phyloP scores from a whole-genome alignment of 2,888 invertebrate species.

The Dorcus hopei region DNA sequence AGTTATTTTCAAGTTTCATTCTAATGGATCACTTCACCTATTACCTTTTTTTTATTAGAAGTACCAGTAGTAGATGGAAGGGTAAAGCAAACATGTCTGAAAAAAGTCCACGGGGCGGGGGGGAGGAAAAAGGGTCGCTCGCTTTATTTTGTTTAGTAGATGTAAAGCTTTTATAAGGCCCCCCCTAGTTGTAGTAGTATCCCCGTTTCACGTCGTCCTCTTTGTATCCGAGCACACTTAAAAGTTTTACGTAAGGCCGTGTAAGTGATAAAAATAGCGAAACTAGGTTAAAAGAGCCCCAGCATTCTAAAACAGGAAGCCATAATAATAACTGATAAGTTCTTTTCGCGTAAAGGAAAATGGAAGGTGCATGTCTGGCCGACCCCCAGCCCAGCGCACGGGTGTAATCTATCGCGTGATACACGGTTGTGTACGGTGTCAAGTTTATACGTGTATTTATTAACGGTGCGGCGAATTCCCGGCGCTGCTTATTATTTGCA shows the following conservation, averaged over 20 bases:
- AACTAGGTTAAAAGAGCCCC: constrained; percentile 12
- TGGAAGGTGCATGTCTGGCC: background rate
- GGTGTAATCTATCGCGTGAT: background rate
- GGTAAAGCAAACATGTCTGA: too few relatives aligned
- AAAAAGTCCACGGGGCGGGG: too few relatives aligned
- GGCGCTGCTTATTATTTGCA: too few relatives aligned
- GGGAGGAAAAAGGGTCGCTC: too few relatives aligned
- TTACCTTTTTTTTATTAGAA: background rate
- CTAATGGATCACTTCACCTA: background rate
- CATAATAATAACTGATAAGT: constrained; percentile 14
- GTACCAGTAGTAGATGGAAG: background rate
- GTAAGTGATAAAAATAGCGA: background rate
- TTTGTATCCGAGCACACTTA: background rate
- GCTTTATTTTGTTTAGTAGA: background rate
- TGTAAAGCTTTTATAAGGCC: background rate
- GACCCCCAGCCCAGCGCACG: background rate
- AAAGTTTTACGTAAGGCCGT: background rate
- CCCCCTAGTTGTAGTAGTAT: background rate
- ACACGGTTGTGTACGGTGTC: background rate
- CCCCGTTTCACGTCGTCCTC: background rate
- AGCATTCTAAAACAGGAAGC: constrained; percentile 14
- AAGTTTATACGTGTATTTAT: background rate
- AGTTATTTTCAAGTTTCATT: too few relatives aligned
- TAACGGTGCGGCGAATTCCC: too few relatives aligned
- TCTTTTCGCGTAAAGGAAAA: background rate